Conservation (phyloP, 2,888 invertebrate species). For the Sepioteuthis lessoniana region DNA sequence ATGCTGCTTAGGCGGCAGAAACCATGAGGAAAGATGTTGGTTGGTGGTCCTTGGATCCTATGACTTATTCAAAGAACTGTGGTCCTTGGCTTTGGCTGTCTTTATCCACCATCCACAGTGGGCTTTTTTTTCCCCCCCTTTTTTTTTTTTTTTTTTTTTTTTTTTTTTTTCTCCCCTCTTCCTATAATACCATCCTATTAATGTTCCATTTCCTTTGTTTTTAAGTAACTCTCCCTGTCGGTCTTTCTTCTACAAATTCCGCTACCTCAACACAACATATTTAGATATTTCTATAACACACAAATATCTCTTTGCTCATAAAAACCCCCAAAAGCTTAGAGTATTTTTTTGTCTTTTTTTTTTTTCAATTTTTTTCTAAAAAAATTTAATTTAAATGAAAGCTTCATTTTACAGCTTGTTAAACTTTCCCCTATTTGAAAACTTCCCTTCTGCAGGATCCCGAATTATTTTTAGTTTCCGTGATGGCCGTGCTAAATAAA, state of each 20-base stretch:
- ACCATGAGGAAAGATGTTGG: not conserved
- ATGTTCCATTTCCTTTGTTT: not conserved
- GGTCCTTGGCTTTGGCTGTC: not conserved
- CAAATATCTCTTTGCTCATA: too few relatives aligned
- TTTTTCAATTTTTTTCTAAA: not conserved
- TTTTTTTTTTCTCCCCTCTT: not conserved
- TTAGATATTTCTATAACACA: too few relatives aligned
- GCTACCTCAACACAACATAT: not conserved
- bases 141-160: not conserved
- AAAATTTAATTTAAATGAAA: not conserved
- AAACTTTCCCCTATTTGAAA: not conserved
- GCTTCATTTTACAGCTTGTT: not conserved
- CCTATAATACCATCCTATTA: not conserved
- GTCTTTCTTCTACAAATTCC: not conserved
- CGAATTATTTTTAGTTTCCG: slow-evolving; percentile 33
- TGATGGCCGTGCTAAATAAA: slow-evolving; percentile 18
- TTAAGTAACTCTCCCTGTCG: not conserved
- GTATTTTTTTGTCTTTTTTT: not conserved
- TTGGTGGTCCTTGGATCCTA: not conserved
- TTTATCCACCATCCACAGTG: not conserved
- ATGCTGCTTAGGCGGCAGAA: not conserved
- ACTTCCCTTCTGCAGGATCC: not conserved
- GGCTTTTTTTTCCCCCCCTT: too few relatives aligned
- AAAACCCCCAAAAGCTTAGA: too few relatives aligned
- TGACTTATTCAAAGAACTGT: not conserved